A percentile compares a stretch with the other conserved stretches of the same genome.
phyloP scores from a whole-genome alignment of 2,888 invertebrate genomes.

The Epicampocera succincta region DNA sequence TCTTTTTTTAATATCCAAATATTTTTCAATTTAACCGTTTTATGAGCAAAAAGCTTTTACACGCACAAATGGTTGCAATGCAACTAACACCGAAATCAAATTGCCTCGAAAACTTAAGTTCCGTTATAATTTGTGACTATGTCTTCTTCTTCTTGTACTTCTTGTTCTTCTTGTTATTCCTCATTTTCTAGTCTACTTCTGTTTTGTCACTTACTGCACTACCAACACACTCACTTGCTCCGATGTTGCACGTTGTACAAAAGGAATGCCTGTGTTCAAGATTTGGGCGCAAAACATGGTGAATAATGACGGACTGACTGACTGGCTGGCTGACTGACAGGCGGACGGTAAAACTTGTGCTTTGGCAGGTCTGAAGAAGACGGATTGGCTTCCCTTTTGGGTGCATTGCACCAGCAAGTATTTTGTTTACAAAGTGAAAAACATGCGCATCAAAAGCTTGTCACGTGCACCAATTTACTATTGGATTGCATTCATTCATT shows the following conservation, averaged over 20 bases:
- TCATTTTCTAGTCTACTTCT: constrained; percentile 16
- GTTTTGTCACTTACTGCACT: background rate
- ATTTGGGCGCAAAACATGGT: constrained; percentile 69
- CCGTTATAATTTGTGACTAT: constrained; percentile 41
- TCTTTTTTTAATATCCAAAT: background rate
- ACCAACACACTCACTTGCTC: background rate
- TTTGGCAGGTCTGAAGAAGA: background rate
- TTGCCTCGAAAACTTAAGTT: constrained; percentile 63
- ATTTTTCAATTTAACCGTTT: constrained; percentile 55
- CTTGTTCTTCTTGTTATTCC: background rate
- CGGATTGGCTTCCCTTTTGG: constrained; percentile 18
- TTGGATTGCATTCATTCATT: constrained; percentile 66
- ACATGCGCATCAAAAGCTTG: constrained; percentile 54
- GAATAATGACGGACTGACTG: constrained; percentile 33
- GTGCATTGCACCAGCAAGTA: constrained; percentile 65
- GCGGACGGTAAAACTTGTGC: constrained; percentile 3
- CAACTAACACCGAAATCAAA: constrained; percentile 69
- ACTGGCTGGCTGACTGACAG: constrained; percentile 23
- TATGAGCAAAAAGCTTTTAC: constrained; percentile 64
- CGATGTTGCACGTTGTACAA: background rate
- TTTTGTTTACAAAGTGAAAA: constrained; percentile 48
- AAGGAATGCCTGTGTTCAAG: constrained; percentile 21
- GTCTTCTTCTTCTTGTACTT: too few species aligned
- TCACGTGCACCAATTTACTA: constrained; percentile 13
- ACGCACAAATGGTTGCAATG: constrained; percentile 70